Percentiles rank a stretch among this genome's conserved stretches.
Conservation (phyloP, 2,888 invertebrate species). For the Agrochola macilenta region DNA sequence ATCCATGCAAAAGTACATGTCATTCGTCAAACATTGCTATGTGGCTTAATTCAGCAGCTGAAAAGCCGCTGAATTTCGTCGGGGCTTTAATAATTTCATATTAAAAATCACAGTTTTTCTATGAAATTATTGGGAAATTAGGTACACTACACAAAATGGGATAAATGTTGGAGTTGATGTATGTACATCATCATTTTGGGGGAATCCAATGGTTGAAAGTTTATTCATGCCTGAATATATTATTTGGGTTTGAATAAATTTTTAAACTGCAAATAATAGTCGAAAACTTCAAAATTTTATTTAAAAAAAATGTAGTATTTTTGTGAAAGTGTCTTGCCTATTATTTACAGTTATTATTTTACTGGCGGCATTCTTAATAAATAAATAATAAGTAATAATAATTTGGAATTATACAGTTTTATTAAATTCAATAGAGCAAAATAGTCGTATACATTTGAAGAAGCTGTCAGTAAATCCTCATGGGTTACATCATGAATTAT, state of each 20-base stretch:
- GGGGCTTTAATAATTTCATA: constrained; percentile 62
- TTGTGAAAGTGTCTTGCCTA: constrained; percentile 26
- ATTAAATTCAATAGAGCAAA: constrained; percentile 25
- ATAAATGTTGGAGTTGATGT: constrained; percentile 62
- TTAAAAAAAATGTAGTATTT: background rate
- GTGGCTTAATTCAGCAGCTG: constrained; percentile 47
- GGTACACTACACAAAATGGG: constrained; percentile 50
- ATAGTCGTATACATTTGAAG: constrained; percentile 37
- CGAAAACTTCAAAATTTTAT: background rate
- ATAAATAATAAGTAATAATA: background rate
- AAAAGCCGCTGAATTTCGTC: constrained; percentile 45
- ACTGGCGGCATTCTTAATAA: constrained; percentile 57
- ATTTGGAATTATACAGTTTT: constrained; percentile 49
- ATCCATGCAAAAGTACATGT: constrained; percentile 49
- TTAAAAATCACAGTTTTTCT: constrained; percentile 46
- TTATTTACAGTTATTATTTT: constrained; percentile 62
- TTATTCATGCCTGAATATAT: constrained; percentile 60
- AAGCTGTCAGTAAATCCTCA: constrained; percentile 61
- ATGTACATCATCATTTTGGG: constrained; percentile 43
- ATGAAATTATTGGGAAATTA: constrained; percentile 54
- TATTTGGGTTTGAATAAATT: constrained; percentile 54
- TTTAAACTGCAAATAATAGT: constrained; percentile 63
- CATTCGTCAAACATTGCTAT: constrained; percentile 52
- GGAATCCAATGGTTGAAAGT: constrained; percentile 44
- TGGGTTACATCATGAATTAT: constrained; percentile 73